phyloP scores from a whole-genome alignment of 2,888 invertebrate species.

The Athalia circularis region DNA sequence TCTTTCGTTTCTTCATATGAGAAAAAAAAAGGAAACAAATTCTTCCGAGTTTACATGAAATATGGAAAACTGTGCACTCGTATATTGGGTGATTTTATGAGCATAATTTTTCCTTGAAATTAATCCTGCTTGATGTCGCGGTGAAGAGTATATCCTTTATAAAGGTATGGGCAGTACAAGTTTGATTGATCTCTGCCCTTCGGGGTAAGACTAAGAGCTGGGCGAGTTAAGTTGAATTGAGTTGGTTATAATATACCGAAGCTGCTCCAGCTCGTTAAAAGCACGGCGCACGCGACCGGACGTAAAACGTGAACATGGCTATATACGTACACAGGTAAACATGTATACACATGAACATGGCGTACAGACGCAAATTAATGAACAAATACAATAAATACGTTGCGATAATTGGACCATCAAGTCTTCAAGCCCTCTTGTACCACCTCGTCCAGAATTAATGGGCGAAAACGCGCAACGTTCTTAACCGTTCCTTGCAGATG shows the following conservation, averaged over 20 bases:
- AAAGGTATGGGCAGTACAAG: slow-evolving; percentile 13
- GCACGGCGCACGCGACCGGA: slow-evolving; percentile 49
- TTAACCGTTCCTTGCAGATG: background rate
- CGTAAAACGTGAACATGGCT: slow-evolving; percentile 14
- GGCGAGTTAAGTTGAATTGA: no score
- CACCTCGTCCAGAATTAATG: slow-evolving; percentile 20
- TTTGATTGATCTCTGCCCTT: slow-evolving; percentile 50
- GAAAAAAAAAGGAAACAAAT: no score
- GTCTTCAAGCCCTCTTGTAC: background rate
- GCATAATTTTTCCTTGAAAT: background rate
- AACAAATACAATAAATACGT: slow-evolving; percentile 47
- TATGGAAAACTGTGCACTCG: no score
- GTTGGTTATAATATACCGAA: background rate
- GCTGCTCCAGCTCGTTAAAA: slow-evolving; percentile 47
- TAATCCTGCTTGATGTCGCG: no score
- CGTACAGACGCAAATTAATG: slow-evolving; percentile 45
- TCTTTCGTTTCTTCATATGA: no score
- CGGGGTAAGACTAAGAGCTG: slow-evolving; percentile 37
- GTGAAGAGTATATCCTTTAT: no score
- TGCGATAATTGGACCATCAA: slow-evolving; percentile 47
- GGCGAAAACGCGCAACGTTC: background rate
- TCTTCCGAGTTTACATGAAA: no score
- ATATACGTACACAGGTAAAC: no score
- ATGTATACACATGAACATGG: no score
- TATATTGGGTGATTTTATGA: background rate